These are phyloP conservation scores for Trichopoda pennipes DNA, from an alignment of 2,888 invertebrate species.

Conservation along the genomic window DNA sequence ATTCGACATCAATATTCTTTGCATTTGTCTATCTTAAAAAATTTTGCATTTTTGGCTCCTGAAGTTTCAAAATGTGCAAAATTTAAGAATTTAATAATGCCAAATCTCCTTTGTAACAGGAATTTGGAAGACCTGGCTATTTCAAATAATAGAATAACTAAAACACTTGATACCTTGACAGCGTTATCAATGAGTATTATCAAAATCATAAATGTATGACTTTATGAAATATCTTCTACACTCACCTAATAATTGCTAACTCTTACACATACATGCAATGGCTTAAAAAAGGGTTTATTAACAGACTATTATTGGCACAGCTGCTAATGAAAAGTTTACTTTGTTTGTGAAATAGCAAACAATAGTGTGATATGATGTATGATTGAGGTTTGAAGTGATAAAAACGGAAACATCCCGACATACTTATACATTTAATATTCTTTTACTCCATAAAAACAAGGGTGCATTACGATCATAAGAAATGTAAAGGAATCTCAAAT, in stretches of 20 bases:
- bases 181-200: too few relatives aligned
- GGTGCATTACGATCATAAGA: slow-evolving; percentile 17
- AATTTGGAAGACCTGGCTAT: too few relatives aligned
- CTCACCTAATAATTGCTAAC: slow-evolving; percentile 9
- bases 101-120: too few relatives aligned
- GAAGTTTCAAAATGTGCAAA: too few relatives aligned
- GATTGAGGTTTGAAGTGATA: slow-evolving; percentile 40
- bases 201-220: neutral
- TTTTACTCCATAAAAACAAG: slow-evolving; percentile 11
- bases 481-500: slow-evolving; percentile 40
- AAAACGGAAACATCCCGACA: slow-evolving; percentile 5
- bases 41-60: too few relatives aligned
- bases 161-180: too few relatives aligned
- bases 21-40: too few relatives aligned
- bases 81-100: too few relatives aligned
- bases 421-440: neutral
- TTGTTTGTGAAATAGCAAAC: slow-evolving; percentile 46
- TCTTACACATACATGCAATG: neutral
- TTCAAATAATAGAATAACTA: too few relatives aligned
- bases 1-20: too few relatives aligned
- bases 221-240: neutral
- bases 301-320: slow-evolving; percentile 63
- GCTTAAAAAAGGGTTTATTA: slow-evolving; percentile 47
- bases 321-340: slow-evolving; percentile 63
- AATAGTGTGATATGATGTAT: slow-evolving; percentile 38